A percentile compares a stretch with the other conserved stretches of the same genome.
phyloP scores from a whole-genome alignment of 2,113 vertebrate species.

The Leptobrachium leishanense region DNA sequence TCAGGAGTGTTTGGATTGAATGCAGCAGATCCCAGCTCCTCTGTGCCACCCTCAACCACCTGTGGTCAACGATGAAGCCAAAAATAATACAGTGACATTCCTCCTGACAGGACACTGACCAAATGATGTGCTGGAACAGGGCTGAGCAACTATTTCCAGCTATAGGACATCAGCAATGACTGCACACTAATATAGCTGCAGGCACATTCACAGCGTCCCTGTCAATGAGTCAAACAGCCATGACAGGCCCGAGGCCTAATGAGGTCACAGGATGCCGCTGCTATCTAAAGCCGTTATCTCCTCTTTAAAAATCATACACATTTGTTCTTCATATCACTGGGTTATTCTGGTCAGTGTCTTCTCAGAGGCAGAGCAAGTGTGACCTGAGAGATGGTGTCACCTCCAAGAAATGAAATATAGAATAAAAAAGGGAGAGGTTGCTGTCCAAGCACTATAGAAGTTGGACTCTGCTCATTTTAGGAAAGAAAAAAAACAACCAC shows the following conservation, averaged over 20 bases:
- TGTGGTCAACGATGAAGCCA: conserved; percentile 19
- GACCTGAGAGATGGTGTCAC: too few species aligned
- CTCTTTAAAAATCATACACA: too few species aligned
- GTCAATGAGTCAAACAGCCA: conserved; percentile 27
- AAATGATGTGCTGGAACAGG: conserved; percentile 4
- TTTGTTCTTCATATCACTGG: too few species aligned
- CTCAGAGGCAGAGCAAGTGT: too few species aligned
- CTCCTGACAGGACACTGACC: conserved; percentile 16
- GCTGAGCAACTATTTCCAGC: conserved; percentile 13
- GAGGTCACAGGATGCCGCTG: too few species aligned
- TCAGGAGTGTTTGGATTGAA: neutral
- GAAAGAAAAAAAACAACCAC: too few species aligned
- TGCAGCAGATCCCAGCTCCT: neutral
- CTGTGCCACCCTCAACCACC: neutral
- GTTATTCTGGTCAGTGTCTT: too few species aligned
- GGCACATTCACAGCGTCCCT: conserved; percentile 2
- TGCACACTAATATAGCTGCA: conserved; percentile 16
- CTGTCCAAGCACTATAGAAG: too few species aligned
- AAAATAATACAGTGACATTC: conserved; percentile 30
- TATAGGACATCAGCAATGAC: neutral
- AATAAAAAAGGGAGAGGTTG: too few species aligned
- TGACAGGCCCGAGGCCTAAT: neutral
- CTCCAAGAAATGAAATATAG: too few species aligned
- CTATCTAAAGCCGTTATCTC: too few species aligned
- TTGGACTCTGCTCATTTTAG: too few species aligned